These are phyloP conservation scores for Atherinosoma microstoma DNA, from an alignment of 2,797 vertebrate species.

Conservation along the genomic window DNA sequence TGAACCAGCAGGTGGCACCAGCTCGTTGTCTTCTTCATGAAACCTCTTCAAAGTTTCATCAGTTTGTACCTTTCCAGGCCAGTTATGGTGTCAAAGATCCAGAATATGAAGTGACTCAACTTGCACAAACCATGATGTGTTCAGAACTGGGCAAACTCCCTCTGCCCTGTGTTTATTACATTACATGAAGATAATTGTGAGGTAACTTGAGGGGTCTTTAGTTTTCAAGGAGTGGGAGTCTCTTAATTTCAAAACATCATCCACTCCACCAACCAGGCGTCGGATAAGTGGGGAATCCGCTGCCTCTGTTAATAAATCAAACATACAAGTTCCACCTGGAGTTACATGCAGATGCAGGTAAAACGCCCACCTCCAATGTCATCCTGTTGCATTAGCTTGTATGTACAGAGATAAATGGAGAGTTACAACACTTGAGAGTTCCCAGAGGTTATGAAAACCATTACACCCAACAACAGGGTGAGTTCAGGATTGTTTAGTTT, in stretches of 20 bases:
- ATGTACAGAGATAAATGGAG: neutral
- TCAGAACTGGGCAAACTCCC: conserved; percentile 91
- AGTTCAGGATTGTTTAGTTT: conserved; percentile 23
- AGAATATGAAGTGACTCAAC: conserved; percentile 87
- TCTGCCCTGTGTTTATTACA: too few relatives aligned
- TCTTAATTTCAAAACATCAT: conserved; percentile 86
- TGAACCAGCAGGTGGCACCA: conserved; percentile 45
- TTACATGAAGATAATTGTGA: neutral
- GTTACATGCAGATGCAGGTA: conserved; percentile 95
- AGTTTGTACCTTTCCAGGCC: conserved; percentile 72
- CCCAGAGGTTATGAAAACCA: neutral
- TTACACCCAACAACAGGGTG: neutral
- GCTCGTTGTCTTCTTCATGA: neutral
- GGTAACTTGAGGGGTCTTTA: neutral
- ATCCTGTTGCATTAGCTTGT: neutral
- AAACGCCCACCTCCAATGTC: neutral
- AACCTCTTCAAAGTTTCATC: neutral
- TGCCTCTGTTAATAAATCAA: conserved; percentile 93
- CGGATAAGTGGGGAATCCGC: conserved; percentile 90
- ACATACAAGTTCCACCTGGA: conserved; percentile 89
- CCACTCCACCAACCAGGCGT: conserved; percentile 87
- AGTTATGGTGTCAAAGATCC: conserved; percentile 92
- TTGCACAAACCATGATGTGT: conserved; percentile 91
- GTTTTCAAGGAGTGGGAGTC: conserved; percentile 86
- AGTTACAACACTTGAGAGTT: conserved; percentile 3